phyloP scores from a whole-genome alignment of 2,113 vertebrate species.

The Osmerus eperlanus region DNA sequence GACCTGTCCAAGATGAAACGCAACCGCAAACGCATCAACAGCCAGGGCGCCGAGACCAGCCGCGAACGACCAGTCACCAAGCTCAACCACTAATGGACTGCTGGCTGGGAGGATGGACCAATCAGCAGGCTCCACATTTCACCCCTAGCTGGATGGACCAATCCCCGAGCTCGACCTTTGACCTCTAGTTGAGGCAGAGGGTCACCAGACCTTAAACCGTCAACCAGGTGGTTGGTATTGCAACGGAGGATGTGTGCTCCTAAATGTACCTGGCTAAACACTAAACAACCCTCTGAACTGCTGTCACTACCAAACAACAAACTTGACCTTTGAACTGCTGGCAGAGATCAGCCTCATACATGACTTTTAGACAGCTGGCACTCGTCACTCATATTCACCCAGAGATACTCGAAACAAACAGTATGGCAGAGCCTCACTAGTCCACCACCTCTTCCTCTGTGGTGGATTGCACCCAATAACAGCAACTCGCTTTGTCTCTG shows the following conservation, averaged over 20 bases:
- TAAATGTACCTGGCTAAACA: too few species aligned
- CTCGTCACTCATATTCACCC: too few species aligned
- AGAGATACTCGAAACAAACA: too few species aligned
- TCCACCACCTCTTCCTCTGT: too few species aligned
- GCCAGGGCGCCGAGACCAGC: neutral
- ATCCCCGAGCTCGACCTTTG: neutral
- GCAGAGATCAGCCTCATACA: neutral
- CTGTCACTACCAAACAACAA: too few species aligned
- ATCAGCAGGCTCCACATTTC: neutral
- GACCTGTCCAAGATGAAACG: constrained; percentile 17
- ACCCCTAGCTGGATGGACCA: neutral
- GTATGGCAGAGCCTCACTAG: too few species aligned
- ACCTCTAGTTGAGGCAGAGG: neutral
- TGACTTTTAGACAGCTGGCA: too few species aligned
- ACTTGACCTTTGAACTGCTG: neutral
- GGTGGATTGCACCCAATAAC: neutral
- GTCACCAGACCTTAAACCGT: neutral
- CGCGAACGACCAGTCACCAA: constrained; percentile 11
- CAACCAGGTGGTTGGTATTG: neutral
- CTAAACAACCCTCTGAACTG: too few species aligned
- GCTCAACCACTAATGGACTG: neutral
- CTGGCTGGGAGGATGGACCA: neutral
- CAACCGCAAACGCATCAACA: constrained; percentile 8
- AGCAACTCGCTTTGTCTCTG: neutral
- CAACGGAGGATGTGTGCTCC: too few species aligned